Evolutionary conservation across 2,797 vertebrate genomes (phyloP), one percentile per base, ranked within the genome.

Genomic region (Pseudotriccus pelzelni): DNA sequence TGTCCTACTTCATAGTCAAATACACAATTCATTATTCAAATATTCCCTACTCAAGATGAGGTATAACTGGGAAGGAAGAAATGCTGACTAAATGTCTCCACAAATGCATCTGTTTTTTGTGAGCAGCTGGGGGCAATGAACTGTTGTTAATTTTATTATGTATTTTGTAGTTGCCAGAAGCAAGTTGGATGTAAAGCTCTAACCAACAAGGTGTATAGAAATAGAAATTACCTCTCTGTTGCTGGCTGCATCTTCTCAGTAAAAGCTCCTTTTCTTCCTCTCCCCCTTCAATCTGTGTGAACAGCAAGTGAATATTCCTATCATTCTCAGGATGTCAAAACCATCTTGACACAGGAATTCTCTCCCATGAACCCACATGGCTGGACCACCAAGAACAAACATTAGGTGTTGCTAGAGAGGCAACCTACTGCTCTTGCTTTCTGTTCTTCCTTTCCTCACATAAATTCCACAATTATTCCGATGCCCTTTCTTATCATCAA

Each of bases 71-170:
- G 46, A 90, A 93, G 68, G 66, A 95, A 84, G 75, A 94, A 92
- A 53, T 90, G 94, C 94, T 95, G 96, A 96, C 89, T 96, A 86
- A 94, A 92, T 76, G 72, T 46, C 83, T 85, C 82, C 82, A 92
- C 84, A 77, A 87, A 49, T 94, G 63, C 83, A 91, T 87, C 74
- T 95, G 85, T 90, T 96, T 94, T 84, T 94, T 93, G 83, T 81
- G 84, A 97, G 92, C 96, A 97, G 93, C 96, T 97, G 97, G 96
- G 93, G 87, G 86, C 93, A 97, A 91, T 91, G 95, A 95, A 92
- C 93, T 95, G 91, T 97, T 95, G 97, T 94, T 97, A 97, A 97
- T 97, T 97, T 95, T 95, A 93, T 97, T 96, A 94, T 85, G 82
- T 84, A 77, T 88, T 96, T 95, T 92, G 92, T 93, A 93, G 84